A percentile compares a stretch with the other conserved stretches of the same genome.
Evolutionary conservation across 1,140 invertebrate species (phyloP).

Genomic region (Melanaphis sacchari): DNA sequence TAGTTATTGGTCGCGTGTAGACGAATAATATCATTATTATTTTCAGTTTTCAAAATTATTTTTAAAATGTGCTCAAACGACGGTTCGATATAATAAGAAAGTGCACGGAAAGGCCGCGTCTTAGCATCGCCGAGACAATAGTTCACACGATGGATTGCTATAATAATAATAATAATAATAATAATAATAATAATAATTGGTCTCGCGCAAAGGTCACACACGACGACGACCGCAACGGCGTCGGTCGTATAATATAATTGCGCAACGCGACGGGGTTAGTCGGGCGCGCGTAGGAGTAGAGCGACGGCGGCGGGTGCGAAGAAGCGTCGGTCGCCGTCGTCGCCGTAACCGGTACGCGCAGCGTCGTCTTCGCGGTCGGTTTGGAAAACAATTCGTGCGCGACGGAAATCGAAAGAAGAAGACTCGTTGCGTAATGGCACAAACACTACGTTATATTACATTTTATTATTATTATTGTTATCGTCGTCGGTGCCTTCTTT

Average conservation of each 20-base stretch:
- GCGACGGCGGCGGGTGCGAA: neutral
- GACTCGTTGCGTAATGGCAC: constrained; percentile 1
- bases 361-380: neutral
- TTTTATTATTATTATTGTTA: neutral
- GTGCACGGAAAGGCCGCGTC: neutral
- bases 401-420: constrained; percentile 20
- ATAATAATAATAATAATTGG: constrained; percentile 22
- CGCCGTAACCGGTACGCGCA: neutral
- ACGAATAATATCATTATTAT: neutral
- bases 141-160: neutral
- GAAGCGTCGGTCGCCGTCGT: neutral
- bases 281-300: constrained; percentile 33
- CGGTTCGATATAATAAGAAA: neutral
- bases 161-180: constrained; percentile 21
- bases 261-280: constrained; percentile 13
- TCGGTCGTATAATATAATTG: neutral
- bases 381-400: constrained; percentile 41
- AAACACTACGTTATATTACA: neutral
- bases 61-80: neutral
- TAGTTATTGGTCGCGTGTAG: neutral
- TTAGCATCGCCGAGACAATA: neutral
- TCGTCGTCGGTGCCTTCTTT: neutral
- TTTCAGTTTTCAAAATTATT: neutral
- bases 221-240: neutral
- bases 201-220: constrained; percentile 36